Evolutionary conservation across 2,797 vertebrate genomes (phyloP), one percentile per base, ranked within the genome.

Genomic region (Aplochiton taeniatus): DNA sequence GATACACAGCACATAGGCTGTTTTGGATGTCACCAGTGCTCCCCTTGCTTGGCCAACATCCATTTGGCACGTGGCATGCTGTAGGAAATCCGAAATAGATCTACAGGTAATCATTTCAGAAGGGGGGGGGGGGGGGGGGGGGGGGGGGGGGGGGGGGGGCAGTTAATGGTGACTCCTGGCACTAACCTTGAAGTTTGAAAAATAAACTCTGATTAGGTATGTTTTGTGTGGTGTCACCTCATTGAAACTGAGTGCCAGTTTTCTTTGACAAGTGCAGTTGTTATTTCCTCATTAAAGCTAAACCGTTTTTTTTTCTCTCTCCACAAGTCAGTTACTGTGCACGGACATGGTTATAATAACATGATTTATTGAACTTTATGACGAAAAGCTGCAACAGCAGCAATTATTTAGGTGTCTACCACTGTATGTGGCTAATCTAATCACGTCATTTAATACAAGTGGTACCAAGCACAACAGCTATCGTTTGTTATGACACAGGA

Each of bases 391-490:
- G 31, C 2, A 62, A 48, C 48, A 85, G 63, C 63, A 73, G 85
- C 85, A 73, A 85, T 75, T 65, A 75, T 77, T 84, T 83, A 86
- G 69, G 74, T 84, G 63, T 74, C 81, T 90, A 66, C n/a, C n/a
- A n/a, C 72, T 74, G 31, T 31, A 31, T 31, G 31, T 31, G 85
- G 69, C 78, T 90, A 90, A 92, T 91, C 78, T 90, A 90, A 92
- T 91, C 87, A 87, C 68, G 81, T 83, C 51, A 88, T 87, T 89
- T 31, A 11, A 81, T 31, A 31, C 31, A 74, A 88, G 87, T 85
- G 61, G 64, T 67, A 76, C 69, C 2, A 31, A 31, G 31, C 31
- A 31, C 31, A 31, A 31, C 2, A 31, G 31, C 31, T 31, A 31
- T 91, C 85, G 67, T 89, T 90, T 89, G 31, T 31, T 31, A 31